These are phyloP conservation scores for Propithecus coquereli DNA, from an alignment of 2,113 vertebrate genomes.

Conservation along the genomic window DNA sequence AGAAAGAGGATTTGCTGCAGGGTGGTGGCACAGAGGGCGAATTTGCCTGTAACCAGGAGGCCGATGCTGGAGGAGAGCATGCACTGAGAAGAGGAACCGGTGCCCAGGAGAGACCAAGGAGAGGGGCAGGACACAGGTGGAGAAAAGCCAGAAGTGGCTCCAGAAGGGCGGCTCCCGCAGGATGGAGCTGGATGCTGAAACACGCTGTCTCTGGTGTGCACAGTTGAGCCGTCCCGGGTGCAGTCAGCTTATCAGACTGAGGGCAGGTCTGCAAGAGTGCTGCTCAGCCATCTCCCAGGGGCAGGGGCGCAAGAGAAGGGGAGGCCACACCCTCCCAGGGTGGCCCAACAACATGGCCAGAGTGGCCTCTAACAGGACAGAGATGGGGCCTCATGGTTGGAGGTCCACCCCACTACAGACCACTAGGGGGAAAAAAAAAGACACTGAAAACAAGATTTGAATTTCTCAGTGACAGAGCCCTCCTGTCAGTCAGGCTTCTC, in stretches of 20 bases:
- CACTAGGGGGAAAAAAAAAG: neutral
- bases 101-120: neutral
- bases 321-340: neutral
- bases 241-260: neutral
- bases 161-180: neutral
- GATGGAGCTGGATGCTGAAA: neutral
- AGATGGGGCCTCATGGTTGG: neutral
- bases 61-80: neutral
- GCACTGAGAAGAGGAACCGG: neutral
- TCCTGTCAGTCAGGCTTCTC: neutral
- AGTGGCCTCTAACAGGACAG: neutral
- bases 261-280: neutral
- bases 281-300: neutral
- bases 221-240: accelerated
- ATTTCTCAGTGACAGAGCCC: neutral
- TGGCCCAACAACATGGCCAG: neutral
- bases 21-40: neutral
- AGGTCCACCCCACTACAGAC: neutral
- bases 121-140: neutral
- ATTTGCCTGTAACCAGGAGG: neutral
- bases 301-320: accelerated
- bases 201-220: neutral
- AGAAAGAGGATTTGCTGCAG: neutral
- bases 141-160: no score
- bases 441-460: neutral